Base-by-base conservation (phyloP, 2,797 vertebrate genomes). In the Crenichthys baileyi region DNA sequence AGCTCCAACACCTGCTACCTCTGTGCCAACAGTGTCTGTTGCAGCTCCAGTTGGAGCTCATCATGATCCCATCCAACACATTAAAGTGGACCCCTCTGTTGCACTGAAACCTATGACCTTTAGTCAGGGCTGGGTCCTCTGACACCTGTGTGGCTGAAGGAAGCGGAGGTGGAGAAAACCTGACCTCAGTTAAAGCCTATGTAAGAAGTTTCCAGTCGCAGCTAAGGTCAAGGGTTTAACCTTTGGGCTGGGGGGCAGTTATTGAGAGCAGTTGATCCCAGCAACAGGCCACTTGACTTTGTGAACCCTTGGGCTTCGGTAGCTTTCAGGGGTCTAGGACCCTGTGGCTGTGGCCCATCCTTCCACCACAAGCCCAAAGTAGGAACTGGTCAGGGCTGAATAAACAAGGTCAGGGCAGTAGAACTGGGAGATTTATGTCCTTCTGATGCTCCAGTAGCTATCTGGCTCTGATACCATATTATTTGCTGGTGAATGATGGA, bases 201-300 rank as follows among this genome's bases (percentile, higher is more conserved):
- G 84, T 87, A 82, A 77, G 73, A 88, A 83, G 86, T 91, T 85
- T 93, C 81, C 75, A 51, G 86, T 85, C 53, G 7, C 82, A 86
- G 85, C 75, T 79, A 83, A 90, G 94, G 94, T 95, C 93, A 93
- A 91, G 85, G 84, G 77, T 91, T 90, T 92, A 88, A 95, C 92
- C 94, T 85, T 46, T 71, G 80, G 79, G 79, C 87, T 75, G 24
- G 76, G 63, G 85, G 82, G 84, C 67, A 70, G 88, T 88, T 93
- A 92, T 91, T 92, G 88, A 89, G 76, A 90, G 85, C 77, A 72
- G 78, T 83, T 92, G 92, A 93, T 93, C 92, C 86, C 82, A 85
- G 91, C 88, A 94, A 94, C 94, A 91, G 90, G 84, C 90, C 93
- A 95, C 95, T 96, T 95, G 95, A 96, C 95, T 94, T 88, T 71